Evolutionary conservation across 2,797 vertebrate genomes (phyloP).

Genomic region (Sandelia bainsii): DNA sequence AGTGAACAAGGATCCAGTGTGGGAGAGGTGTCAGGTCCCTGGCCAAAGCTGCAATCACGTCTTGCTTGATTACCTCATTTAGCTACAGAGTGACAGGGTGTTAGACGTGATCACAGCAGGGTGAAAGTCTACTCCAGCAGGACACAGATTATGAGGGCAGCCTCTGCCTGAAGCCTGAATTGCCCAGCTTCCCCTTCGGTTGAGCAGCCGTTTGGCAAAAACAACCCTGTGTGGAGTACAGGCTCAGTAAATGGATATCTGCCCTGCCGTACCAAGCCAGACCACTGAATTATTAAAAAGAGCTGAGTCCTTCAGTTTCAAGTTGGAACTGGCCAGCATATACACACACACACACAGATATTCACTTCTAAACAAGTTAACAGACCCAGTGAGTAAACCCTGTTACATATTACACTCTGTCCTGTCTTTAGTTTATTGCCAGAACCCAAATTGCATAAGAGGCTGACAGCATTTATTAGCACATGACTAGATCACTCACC

Average conservation of each 20-base stretch:
- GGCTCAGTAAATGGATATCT: conserved; percentile 71
- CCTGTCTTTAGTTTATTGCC: conserved; percentile 30
- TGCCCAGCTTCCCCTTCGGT: conserved; percentile 40
- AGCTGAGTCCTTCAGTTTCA: conserved; percentile 72
- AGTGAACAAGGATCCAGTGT: conserved; percentile 46
- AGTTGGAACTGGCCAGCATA: conserved; percentile 34
- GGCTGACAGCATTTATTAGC: conserved; percentile 7
- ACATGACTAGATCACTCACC: conserved; percentile 35
- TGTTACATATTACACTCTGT: conserved; percentile 2
- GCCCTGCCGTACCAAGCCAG: conserved; percentile 68
- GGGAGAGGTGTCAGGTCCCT: conserved; percentile 41
- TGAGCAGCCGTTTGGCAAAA: conserved; percentile 64
- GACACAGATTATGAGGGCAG: conserved; percentile 46
- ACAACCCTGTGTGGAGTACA: conserved; percentile 47
- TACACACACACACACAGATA: conserved; percentile 8
- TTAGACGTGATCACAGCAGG: conserved; percentile 76
- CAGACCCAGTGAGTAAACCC: conserved; percentile 1
- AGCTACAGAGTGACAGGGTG: conserved; percentile 69
- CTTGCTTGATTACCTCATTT: conserved; percentile 68
- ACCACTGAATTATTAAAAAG: conserved; percentile 85
- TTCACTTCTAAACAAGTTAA: conserved; percentile 26
- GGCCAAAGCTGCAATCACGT: conserved; percentile 59
- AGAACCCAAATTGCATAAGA: conserved; percentile 13
- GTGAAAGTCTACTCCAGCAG: conserved; percentile 57
- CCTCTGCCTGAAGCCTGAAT: conserved; percentile 16